Base-by-base conservation (phyloP, 2,888 invertebrate species). In the Hyles lineata region DNA sequence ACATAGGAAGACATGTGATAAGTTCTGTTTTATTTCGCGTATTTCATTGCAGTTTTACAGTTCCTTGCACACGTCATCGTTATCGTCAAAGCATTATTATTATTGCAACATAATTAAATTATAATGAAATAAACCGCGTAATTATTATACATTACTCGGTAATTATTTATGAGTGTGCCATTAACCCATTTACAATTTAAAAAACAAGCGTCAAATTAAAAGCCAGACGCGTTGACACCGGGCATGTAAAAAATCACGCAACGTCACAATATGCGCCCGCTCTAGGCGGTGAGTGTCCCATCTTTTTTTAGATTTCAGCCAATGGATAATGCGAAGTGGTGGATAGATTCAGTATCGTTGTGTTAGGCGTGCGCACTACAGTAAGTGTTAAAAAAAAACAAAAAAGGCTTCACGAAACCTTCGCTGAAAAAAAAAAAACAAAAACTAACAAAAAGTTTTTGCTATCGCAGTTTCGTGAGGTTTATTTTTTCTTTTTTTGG, bases 241-340 rank as follows among this genome's bases (percentile, higher is more conserved):
- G 74, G 73, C 74, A 69, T 55, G 76, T 76, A 82, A 80, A 82
- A n/a, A 84, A 81, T 82, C 76, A 74, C 78, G 81, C 85, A 82
- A 81, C 82, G 82, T 82, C 78, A 79, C 77, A 76, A 82, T 86
- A 84, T 84, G 81, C 85, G 79, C 79, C 82, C 82, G 81, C 83
- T 87, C 87, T 84, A 84, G 80, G 76, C 85, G 81, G 87, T 92
- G 92, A 92, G 87, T 92, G 88, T 87, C 79, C 78, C 77, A 79
- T 87, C 93, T 93, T 92, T 91, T 93, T 93, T 90, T 94, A 93
- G 93, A 91, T 85, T 91, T 90, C 89, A 92, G 90, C 92, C 83
- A 86, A 87, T 86, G 89, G 85, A 88, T 85, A 86, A 85, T 82
- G 79, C 81, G 83, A 83, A 84, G 83, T 83, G 84, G 83, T 82